Conservation (phyloP, 2,888 invertebrate species). For the Clitarchus hookeri region DNA sequence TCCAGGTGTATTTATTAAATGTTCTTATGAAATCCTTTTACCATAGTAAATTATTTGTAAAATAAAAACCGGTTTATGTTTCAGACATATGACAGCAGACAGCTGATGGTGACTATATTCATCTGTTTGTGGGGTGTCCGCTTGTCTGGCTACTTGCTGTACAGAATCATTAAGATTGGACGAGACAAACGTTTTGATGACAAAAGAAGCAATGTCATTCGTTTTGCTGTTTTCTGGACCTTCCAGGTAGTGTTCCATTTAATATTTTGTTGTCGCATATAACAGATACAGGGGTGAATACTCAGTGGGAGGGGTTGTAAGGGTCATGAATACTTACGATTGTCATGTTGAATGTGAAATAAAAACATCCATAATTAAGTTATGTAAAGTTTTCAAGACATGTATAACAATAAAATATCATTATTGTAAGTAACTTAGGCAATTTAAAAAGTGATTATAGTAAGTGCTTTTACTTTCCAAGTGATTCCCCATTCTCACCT, state of each 20-base stretch:
- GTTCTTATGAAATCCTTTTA: neutral
- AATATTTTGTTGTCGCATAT: no score
- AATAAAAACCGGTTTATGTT: constrained; percentile 44
- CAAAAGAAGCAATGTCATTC: constrained; percentile 79
- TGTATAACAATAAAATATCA: no score
- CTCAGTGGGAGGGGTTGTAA: no score
- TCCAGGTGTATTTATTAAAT: neutral
- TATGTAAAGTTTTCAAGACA: no score
- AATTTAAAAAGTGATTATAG: no score
- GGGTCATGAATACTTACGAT: no score
- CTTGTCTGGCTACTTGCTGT: constrained; percentile 86
- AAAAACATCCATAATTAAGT: no score
- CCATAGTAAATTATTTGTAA: neutral
- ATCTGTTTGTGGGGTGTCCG: constrained; percentile 87
- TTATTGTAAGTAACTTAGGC: no score
- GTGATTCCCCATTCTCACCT: no score
- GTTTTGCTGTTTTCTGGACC: constrained; percentile 92
- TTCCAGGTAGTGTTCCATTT: constrained; percentile 68
- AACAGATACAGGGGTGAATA: no score
- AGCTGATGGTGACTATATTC: constrained; percentile 87
- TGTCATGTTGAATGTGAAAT: no score
- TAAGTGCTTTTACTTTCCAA: no score
- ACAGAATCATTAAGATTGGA: constrained; percentile 87
- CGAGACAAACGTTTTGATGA: constrained; percentile 91
- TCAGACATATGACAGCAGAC: constrained; percentile 82